These are phyloP conservation scores for Stichodactyla helianthus DNA, from an alignment of 64 coral and sea anemone species.

Conservation along the genomic window DNA sequence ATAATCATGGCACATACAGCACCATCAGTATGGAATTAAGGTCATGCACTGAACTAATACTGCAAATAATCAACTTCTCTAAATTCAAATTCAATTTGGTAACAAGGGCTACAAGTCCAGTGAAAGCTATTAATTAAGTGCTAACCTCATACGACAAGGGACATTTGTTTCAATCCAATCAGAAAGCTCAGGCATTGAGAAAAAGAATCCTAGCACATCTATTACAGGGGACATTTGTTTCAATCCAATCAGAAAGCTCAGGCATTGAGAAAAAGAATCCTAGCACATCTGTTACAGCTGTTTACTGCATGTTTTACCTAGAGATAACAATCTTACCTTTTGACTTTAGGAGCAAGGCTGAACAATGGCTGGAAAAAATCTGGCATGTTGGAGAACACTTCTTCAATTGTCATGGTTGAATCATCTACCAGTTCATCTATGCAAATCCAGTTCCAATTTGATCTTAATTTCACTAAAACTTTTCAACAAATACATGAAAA, in stretches of 20 bases:
- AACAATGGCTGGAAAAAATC: background rate
- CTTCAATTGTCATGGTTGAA: background rate
- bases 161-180: too few relatives aligned
- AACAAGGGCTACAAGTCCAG: too few relatives aligned
- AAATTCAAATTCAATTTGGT: too few relatives aligned
- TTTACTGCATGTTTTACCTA: background rate
- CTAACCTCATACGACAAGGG: too few relatives aligned
- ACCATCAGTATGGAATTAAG: too few relatives aligned
- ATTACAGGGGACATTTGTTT: too few relatives aligned
- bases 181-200: too few relatives aligned
- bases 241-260: too few relatives aligned
- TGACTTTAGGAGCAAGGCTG: background rate
- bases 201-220: background rate
- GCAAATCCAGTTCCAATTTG: constrained; percentile 15
- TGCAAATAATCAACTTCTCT: too few relatives aligned
- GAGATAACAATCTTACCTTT: background rate
- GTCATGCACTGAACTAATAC: too few relatives aligned
- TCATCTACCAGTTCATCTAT: constrained; percentile 17
- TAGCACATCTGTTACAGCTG: background rate
- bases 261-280: background rate
- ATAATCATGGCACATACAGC: too few relatives aligned
- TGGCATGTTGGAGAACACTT: background rate
- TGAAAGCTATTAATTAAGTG: too few relatives aligned
- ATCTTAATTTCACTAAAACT: constrained; percentile 22
- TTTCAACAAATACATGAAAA: background rate